These are phyloP conservation scores for Acanthoscelides obtectus DNA, from an alignment of 2,888 invertebrate genomes.

Conservation along the genomic window DNA sequence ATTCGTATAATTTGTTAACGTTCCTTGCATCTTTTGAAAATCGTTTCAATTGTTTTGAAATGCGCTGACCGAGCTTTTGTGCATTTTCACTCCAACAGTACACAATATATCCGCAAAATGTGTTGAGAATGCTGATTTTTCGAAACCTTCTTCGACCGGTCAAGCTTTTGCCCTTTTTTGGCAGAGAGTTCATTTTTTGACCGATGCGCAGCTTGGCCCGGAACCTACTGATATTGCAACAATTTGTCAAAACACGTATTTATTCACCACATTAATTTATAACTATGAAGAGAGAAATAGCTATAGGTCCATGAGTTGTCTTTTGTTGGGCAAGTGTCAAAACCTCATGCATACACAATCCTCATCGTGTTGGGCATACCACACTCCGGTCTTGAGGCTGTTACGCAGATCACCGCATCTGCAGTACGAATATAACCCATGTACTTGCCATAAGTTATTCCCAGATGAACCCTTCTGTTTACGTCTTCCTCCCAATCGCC, in stretches of 20 bases:
- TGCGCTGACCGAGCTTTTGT: too few relatives aligned
- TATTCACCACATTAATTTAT: background rate
- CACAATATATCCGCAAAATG: too few relatives aligned
- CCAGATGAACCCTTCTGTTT: slow-evolving; percentile 56
- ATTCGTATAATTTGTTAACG: too few relatives aligned
- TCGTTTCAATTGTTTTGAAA: too few relatives aligned
- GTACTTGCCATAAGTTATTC: slow-evolving; percentile 57
- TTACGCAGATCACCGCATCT: slow-evolving; percentile 66
- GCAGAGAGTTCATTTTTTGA: too few relatives aligned
- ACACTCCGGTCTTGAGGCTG: slow-evolving; percentile 65
- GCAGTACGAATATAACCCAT: slow-evolving; percentile 62
- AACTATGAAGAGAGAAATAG: background rate
- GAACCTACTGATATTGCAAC: too few relatives aligned
- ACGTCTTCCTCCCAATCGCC: slow-evolving; percentile 58
- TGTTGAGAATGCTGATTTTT: too few relatives aligned
- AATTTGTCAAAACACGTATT: background rate
- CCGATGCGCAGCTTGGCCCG: too few relatives aligned
- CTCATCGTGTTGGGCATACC: slow-evolving; percentile 68
- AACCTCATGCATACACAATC: slow-evolving; percentile 53
- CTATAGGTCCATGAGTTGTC: background rate
- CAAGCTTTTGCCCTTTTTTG: too few relatives aligned
- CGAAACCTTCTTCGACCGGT: too few relatives aligned
- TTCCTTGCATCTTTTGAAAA: too few relatives aligned
- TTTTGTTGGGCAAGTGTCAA: slow-evolving; percentile 21
- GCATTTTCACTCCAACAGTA: too few relatives aligned